A percentile compares a stretch with the other conserved stretches of the same genome.
Evolutionary conservation across 2,113 vertebrate genomes (phyloP).

Genomic region (Saguinus midas): DNA sequence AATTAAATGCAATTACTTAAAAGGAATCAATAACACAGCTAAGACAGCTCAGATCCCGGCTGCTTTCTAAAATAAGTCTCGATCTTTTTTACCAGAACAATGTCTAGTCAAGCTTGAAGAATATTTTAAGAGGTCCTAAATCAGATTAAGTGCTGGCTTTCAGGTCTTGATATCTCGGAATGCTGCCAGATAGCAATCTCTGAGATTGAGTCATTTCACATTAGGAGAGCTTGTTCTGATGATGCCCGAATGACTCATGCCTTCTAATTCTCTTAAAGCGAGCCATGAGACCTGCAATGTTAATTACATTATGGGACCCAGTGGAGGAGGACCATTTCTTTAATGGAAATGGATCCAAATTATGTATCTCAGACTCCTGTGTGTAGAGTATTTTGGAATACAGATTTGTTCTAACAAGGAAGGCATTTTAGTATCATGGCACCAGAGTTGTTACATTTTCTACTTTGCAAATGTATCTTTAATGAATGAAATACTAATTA

Average conservation of each 20-base stretch:
- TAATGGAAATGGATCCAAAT: constrained; percentile 81
- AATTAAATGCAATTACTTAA: constrained; percentile 83
- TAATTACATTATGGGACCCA: constrained; percentile 85
- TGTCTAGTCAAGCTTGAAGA: constrained; percentile 77
- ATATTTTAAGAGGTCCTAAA: constrained; percentile 84
- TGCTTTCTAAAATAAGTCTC: constrained; percentile 79
- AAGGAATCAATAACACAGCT: constrained; percentile 77
- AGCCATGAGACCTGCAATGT: constrained; percentile 83
- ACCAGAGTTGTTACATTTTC: not conserved
- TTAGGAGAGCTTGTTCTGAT: constrained; percentile 81
- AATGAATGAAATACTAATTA: constrained; percentile 43
- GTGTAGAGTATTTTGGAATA: constrained; percentile 62
- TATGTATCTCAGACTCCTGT: constrained; percentile 65
- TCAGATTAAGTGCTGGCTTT: constrained; percentile 86
- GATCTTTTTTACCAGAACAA: constrained; percentile 72
- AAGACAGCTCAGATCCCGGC: constrained; percentile 49
- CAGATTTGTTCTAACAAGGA: constrained; percentile 30
- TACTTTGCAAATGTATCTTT: constrained; percentile 18
- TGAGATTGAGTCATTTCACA: constrained; percentile 86
- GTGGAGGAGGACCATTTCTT: constrained; percentile 67
- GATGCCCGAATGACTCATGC: constrained; percentile 87
- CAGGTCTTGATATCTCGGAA: constrained; percentile 80
- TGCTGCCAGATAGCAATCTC: constrained; percentile 86
- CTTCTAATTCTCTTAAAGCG: constrained; percentile 86
- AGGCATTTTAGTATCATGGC: not conserved